Evolutionary conservation across 2,888 invertebrate genomes (phyloP).

Genomic region (Thecocarcelia acutangulata): DNA sequence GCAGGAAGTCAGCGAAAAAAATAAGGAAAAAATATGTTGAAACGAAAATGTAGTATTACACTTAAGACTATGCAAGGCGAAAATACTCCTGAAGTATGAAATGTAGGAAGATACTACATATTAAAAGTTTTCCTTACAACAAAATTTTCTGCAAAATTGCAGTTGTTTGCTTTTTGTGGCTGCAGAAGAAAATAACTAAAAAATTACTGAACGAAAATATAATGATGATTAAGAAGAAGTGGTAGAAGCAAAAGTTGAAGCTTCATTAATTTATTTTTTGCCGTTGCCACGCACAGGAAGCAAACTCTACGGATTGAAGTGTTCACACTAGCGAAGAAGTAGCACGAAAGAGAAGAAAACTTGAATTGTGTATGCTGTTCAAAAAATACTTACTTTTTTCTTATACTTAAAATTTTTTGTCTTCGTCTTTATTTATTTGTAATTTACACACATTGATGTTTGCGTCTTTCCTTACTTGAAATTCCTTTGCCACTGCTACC

Average conservation of each 20-base stretch:
- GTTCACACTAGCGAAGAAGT: conserved; percentile 24
- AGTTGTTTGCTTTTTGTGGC: conserved; percentile 19
- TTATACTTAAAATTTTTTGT: background rate
- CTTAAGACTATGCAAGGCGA: conserved; percentile 27
- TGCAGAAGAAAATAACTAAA: conserved; percentile 3
- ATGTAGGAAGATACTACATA: conserved; percentile 57
- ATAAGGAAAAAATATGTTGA: conserved; percentile 23
- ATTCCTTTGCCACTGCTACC: conserved; percentile 12
- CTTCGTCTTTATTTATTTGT: background rate
- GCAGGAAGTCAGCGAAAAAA: conserved; percentile 2
- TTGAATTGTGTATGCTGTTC: background rate
- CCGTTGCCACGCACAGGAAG: conserved; percentile 50
- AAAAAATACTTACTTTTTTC: background rate
- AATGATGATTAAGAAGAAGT: conserved; percentile 51
- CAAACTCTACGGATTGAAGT: background rate
- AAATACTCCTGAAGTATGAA: conserved; percentile 21
- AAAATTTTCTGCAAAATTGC: conserved; percentile 14
- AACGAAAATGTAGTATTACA: conserved; percentile 39
- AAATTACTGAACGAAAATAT: conserved; percentile 35
- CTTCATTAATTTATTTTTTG: conserved; percentile 64
- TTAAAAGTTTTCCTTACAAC: conserved; percentile 56
- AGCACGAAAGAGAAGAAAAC: background rate
- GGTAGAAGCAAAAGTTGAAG: conserved; percentile 55
- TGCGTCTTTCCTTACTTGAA: background rate
- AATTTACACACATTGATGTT: background rate